Percentiles rank a stretch among this genome's conserved stretches.
Evolutionary conservation across 2,888 invertebrate genomes (phyloP).

Genomic region (Megalurothrips usitatus): DNA sequence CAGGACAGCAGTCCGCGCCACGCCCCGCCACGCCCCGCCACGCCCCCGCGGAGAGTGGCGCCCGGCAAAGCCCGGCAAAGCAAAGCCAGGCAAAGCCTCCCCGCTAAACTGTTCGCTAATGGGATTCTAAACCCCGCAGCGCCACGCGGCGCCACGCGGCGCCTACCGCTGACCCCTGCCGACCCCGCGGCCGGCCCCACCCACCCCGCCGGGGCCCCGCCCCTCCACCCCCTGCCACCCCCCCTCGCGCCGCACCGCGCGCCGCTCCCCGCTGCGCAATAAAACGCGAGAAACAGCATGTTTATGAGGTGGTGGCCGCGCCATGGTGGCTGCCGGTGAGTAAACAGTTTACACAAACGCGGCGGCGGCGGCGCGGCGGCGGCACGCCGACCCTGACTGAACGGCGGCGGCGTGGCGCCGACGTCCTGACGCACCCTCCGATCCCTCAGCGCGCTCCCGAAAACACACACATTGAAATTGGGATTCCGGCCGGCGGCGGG

Average conservation of each 20-base stretch:
- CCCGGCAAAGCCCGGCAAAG: not conserved
- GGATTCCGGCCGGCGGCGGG: too few species aligned
- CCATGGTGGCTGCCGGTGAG: not conserved
- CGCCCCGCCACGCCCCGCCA: slow-evolving; percentile 21
- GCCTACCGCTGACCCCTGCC: not conserved
- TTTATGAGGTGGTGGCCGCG: slow-evolving; percentile 18
- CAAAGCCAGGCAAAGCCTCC: not conserved
- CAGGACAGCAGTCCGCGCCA: not conserved
- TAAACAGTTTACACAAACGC: slow-evolving; percentile 17
- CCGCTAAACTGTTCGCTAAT: not conserved
- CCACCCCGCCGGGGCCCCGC: not conserved
- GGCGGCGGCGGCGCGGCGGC: not conserved
- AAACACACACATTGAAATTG: too few species aligned
- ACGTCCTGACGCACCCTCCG: not conserved
- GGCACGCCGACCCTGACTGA: not conserved
- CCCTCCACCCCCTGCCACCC: not conserved
- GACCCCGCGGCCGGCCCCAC: not conserved
- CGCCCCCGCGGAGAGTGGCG: not conserved
- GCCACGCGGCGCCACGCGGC: not conserved
- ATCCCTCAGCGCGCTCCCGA: too few species aligned
- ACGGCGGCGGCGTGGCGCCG: not conserved
- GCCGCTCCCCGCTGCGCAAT: not conserved
- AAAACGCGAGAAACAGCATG: slow-evolving; percentile 26
- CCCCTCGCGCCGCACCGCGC: not conserved
- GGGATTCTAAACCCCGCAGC: slow-evolving; percentile 25